phyloP scores from a whole-genome alignment of 2,797 vertebrate species.

The Lateolabrax maculatus region DNA sequence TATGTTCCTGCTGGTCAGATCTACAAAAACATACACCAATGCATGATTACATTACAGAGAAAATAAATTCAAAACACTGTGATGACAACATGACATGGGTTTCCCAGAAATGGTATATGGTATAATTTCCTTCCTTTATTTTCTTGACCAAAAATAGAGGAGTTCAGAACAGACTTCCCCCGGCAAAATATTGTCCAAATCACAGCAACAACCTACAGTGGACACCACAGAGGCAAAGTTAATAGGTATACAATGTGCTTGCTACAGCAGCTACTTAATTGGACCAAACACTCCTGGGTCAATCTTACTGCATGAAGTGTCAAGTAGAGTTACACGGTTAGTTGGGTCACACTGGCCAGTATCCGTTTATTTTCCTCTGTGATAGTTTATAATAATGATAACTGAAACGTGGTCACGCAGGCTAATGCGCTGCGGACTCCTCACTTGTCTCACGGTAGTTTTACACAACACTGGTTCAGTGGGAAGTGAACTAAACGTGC shows the following conservation, averaged over 20 bases:
- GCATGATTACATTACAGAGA: conserved; percentile 2
- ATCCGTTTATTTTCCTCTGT: conserved; percentile 45
- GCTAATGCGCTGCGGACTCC: conserved; percentile 42
- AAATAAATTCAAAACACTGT: not conserved
- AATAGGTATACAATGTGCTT: conserved; percentile 28
- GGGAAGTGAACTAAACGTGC: conserved; percentile 15
- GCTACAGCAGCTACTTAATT: conserved; percentile 62
- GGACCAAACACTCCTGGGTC: conserved; percentile 55
- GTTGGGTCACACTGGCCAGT: conserved; percentile 41
- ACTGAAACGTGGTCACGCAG: conserved; percentile 10
- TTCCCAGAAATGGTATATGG: not conserved
- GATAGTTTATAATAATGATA: conserved; percentile 32
- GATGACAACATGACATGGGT: not conserved
- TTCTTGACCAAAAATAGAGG: not conserved
- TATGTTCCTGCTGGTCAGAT: not conserved
- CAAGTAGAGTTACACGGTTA: conserved; percentile 45
- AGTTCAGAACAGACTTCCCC: not conserved
- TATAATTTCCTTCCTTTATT: not conserved
- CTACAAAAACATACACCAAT: conserved; percentile 36
- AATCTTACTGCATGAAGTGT: conserved; percentile 48
- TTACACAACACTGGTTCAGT: conserved; percentile 6
- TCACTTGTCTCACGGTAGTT: conserved; percentile 9
- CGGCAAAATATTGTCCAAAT: conserved; percentile 23
- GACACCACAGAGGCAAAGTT: conserved; percentile 36
- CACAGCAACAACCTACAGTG: conserved; percentile 21